phyloP scores from a whole-genome alignment of 2,888 invertebrate genomes.

The Crossocerus cetratus region DNA sequence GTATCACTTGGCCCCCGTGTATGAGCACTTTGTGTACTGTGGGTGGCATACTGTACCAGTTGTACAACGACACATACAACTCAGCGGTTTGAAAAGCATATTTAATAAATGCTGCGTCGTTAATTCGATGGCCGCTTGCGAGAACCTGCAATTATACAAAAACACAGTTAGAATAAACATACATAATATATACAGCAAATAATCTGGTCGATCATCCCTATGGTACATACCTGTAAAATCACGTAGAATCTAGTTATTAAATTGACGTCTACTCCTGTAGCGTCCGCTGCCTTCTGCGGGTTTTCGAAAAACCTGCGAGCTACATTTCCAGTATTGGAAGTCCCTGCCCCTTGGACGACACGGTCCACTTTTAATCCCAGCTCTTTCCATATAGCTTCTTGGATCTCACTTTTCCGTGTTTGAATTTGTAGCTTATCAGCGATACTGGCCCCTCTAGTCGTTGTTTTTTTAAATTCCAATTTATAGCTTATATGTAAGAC shows the following conservation, averaged over 20 bases:
- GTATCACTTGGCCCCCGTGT: conserved; percentile 2
- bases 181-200: no score
- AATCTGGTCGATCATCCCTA: no score
- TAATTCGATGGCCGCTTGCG: neutral
- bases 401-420: neutral
- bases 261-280: neutral
- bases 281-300: neutral
- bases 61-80: neutral
- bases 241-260: neutral
- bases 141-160: conserved; percentile 2
- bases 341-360: conserved; percentile 7
- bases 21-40: conserved; percentile 9
- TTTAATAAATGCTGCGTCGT: neutral
- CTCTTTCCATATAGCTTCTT: neutral
- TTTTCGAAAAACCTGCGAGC: neutral
- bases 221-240: no score
- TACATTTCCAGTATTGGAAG: conserved; percentile 1
- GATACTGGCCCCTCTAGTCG: no score
- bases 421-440: no score
- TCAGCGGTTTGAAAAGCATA: conserved; percentile 5
- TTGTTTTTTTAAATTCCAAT: no score
- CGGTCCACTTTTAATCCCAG: neutral
- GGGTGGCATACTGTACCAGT: neutral
- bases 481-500: no score
- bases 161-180: neutral